Evolutionary conservation across 2,797 vertebrate species (phyloP), one percentile per base, ranked within the genome.

Genomic region (Spatula clypeata): DNA sequence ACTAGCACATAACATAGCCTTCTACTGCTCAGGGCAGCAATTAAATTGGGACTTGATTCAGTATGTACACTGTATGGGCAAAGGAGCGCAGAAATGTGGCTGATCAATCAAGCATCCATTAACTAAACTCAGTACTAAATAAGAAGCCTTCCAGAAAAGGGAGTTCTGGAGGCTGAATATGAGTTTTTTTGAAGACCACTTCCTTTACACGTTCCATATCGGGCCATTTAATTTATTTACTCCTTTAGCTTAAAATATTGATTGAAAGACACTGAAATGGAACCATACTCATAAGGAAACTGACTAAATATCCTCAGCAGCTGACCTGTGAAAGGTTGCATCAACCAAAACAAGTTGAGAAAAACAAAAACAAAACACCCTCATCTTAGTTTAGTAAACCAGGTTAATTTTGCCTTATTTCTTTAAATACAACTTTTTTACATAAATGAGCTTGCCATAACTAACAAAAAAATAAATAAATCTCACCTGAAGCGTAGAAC

Each of bases 381-480:
- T 60, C 27, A 42, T 18, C 27, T 5, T 5, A 34, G 32, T 49
- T 77, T 26, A 74, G 23, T 2, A 77, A 64, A 49, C 27, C 14
- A 49, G 13, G 18, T 55, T 74, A 58, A 26, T 83, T 74, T 60
- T 38, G 57, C 27, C 31, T 53, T 34, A 65, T 1, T 79, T 40
- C 74, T 77, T 60, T 4, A 72, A 57, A 2, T 31, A 66, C 61
- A 20, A 44, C 11, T 47, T 66, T 66, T 42, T 54, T 29, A 53
- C 16, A 54, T 18, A 14, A 75, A 65, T 14, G 27, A 54, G 12
- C 11, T 71, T 60, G 53, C 2, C 2, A 14, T 24, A 60, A 9
- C 36, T 61, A 51, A 24, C 14, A 34, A 42, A 11, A 34, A 27
- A 1, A 27, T 26, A 34, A 34, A 34, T 26, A 51, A 13, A 0